Evolutionary conservation across 2,888 invertebrate species (phyloP).

Genomic region (Cosmia trapezina): DNA sequence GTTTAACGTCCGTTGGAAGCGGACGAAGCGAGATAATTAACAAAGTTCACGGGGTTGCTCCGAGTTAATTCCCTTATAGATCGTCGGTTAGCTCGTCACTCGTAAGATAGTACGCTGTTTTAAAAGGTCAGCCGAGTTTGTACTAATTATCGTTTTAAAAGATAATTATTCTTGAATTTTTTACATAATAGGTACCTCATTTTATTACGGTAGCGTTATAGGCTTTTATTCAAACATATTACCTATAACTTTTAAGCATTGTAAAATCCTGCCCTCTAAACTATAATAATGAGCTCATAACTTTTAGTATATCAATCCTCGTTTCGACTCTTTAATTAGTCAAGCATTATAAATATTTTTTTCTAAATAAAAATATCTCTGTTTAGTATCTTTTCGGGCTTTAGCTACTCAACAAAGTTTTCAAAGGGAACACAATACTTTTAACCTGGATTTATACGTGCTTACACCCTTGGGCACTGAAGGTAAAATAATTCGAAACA

Average conservation of each 20-base stretch:
- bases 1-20: slow-evolving; percentile 62
- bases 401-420: not conserved
- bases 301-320: not conserved
- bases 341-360: not conserved
- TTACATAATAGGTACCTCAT: not conserved
- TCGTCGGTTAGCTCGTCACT: slow-evolving; percentile 64
- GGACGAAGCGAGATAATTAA: slow-evolving; percentile 76
- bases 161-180: not conserved
- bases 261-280: not conserved
- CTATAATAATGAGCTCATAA: not conserved
- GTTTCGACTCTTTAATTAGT: not conserved
- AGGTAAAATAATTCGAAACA: slow-evolving; percentile 4
- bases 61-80: slow-evolving; percentile 72
- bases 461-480: too few relatives aligned
- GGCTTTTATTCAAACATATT: not conserved
- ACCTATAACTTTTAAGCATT: not conserved
- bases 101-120: slow-evolving; percentile 19
- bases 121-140: slow-evolving; percentile 47
- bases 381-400: too few relatives aligned
- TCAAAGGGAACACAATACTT: not conserved
- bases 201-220: not conserved
- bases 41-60: slow-evolving; percentile 74
- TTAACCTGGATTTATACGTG: not conserved
- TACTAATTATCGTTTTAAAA: slow-evolving; percentile 10
- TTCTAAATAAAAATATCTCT: not conserved